Evolutionary conservation across 1,140 invertebrate genomes (phyloP).

Genomic region (Camponotus pennsylvanicus): DNA sequence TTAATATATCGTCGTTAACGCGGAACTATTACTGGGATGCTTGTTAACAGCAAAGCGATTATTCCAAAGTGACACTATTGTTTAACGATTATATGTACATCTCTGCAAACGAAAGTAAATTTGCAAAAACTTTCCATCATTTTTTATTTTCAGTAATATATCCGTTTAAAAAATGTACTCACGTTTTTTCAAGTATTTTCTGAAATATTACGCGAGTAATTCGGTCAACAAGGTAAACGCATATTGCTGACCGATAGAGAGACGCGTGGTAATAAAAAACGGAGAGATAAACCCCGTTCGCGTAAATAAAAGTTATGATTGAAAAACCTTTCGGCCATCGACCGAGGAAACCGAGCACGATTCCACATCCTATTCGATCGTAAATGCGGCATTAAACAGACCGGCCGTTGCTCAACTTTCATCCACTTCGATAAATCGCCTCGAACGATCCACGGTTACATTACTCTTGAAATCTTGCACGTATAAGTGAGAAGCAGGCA

Average conservation of each 20-base stretch:
- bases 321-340: slow-evolving; percentile 53
- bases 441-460: slow-evolving; percentile 27
- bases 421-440: slow-evolving; percentile 44
- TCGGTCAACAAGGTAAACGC: slow-evolving; percentile 26
- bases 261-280: slow-evolving; percentile 38
- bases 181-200: background rate
- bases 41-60: background rate
- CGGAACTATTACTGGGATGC: background rate
- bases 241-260: slow-evolving; percentile 15
- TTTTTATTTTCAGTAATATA: background rate
- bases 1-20: slow-evolving; percentile 6
- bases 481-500: slow-evolving; percentile 20
- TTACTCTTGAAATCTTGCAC: slow-evolving; percentile 43
- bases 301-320: slow-evolving; percentile 64
- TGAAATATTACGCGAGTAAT: slow-evolving; percentile 29
- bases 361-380: slow-evolving; percentile 53
- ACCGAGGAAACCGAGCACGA: slow-evolving; percentile 46
- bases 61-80: background rate
- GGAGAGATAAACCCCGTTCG: slow-evolving; percentile 48
- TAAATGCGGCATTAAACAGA: slow-evolving; percentile 48
- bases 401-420: slow-evolving; percentile 45
- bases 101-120: background rate
- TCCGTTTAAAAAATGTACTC: slow-evolving; percentile 15
- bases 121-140: background rate
- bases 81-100: background rate